These are phyloP conservation scores for Acanthosepion esculentum DNA, from an alignment of 2,888 invertebrate genomes.

Conservation along the genomic window DNA sequence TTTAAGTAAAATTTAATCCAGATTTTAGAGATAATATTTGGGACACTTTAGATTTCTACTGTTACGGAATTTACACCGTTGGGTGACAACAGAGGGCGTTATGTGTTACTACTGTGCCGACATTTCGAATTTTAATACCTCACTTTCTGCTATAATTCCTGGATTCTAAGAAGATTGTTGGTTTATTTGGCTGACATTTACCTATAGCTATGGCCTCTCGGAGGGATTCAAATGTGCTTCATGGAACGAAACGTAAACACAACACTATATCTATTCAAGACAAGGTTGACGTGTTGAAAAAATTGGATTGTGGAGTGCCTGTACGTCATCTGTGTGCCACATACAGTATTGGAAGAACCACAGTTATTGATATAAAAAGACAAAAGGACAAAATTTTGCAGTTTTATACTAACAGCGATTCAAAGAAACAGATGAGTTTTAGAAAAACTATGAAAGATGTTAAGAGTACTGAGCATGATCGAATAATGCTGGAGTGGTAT, in stretches of 20 bases:
- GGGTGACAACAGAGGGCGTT: no score
- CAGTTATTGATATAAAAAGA: not conserved
- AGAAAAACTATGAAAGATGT: no score
- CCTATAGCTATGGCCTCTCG: not conserved
- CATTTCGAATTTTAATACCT: no score
- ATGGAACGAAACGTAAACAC: constrained; percentile 2
- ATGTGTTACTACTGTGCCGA: no score
- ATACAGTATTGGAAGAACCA: not conserved
- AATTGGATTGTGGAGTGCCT: not conserved
- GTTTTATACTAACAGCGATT: not conserved
- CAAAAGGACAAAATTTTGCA: not conserved
- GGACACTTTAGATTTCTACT: no score
- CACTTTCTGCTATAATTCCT: no score
- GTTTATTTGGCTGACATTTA: not conserved
- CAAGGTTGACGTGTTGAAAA: not conserved
- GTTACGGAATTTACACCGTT: no score
- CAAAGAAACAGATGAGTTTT: no score
- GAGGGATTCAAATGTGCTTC: not conserved
- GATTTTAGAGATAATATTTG: no score
- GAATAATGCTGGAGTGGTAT: not conserved
- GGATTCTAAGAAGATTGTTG: no score
- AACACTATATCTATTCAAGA: not conserved
- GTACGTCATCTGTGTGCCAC: not conserved
- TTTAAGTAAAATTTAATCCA: no score
- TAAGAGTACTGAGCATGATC: not conserved